Base-by-base conservation (phyloP, 53 echinoderm and acorn worm species). In the Hippasteria phrygiana region DNA sequence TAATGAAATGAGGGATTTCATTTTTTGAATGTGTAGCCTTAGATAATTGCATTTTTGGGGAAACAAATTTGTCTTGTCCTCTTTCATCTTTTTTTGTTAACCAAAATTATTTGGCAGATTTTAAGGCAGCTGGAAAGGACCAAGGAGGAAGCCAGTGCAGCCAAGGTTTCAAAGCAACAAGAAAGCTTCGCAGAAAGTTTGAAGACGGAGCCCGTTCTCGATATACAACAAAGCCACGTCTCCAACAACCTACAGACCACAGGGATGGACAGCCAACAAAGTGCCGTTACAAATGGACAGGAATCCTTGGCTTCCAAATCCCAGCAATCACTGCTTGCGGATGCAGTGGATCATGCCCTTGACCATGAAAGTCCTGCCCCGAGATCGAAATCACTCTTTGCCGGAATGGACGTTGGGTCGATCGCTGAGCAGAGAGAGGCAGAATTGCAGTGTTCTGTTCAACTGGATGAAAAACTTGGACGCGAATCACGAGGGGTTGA, bases 81-180 rank as follows among this genome's bases (percentile, higher is more conserved):
- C 66, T 34, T 7, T 62, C 10, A 33, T 20, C 12, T 62, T 17
- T 82, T 62, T 88, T 9, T 88, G 28, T 83, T 81, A 31, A 34
- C 27, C 8, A 22, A 2, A 0, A 72, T 92, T 55, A 85, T 34
- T 63, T 64, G 54, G 11, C 74, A 96, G 96, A 96, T 96, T 81
- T 83, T 91, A 89, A 78, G 94, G 54, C 96, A 94, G 74, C 56
- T 96, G 28, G 91, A 92, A 62, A 91, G 89, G 41, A 62, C 78
- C 18, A 72, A 91, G 17, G 73, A 86, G 41, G 83, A 88, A 73
- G 83, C 90, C n/a, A 87, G 14, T 54, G 74, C 85, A 31, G 48
- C 84, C 28, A 78, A 86, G 51, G 70, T 77, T 13, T 41, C 75
- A 8, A 88, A 74, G 14, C 62, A 2, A 8, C 73, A 53, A 55